These are phyloP conservation scores for Pollicipes pollicipes DNA, from an alignment of 1,140 invertebrate genomes.

Conservation along the genomic window DNA sequence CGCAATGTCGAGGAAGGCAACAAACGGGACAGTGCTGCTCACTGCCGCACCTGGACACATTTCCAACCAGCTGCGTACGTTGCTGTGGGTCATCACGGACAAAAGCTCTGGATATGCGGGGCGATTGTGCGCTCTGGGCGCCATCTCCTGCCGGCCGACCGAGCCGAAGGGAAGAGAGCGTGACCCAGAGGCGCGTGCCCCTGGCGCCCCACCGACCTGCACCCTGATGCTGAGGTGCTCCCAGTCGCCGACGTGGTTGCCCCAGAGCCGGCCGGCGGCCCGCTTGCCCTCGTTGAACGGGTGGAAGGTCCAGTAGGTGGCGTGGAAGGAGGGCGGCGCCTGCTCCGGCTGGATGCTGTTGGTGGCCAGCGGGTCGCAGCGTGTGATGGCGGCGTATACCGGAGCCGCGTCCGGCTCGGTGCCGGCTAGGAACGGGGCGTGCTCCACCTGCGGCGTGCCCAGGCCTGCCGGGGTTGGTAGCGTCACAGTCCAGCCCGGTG, in stretches of 20 bases:
- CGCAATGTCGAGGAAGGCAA: no score
- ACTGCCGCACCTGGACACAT: no score
- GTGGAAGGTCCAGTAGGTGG: constrained; percentile 49
- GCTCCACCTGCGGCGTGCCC: not conserved
- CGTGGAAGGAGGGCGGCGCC: constrained; percentile 31
- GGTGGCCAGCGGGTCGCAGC: not conserved
- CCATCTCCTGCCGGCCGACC: no score
- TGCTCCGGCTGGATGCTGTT: not conserved
- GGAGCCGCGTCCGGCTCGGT: not conserved
- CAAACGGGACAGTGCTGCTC: no score
- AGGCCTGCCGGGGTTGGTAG: not conserved
- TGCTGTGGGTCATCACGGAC: no score
- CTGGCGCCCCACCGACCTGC: no score
- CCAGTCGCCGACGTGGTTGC: constrained; percentile 46
- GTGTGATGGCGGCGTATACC: not conserved
- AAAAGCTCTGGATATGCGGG: no score
- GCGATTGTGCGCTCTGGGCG: no score
- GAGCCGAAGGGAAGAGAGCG: no score
- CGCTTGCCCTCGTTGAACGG: constrained; percentile 42
- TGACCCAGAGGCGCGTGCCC: no score
- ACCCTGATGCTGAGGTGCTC: constrained; percentile 44
- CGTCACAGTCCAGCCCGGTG: no score
- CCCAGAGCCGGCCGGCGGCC: constrained; percentile 37
- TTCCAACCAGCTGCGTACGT: no score
- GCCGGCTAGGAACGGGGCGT: not conserved